Base-by-base conservation (phyloP, 2,113 vertebrate species). In the Coptodon rendalli region DNA sequence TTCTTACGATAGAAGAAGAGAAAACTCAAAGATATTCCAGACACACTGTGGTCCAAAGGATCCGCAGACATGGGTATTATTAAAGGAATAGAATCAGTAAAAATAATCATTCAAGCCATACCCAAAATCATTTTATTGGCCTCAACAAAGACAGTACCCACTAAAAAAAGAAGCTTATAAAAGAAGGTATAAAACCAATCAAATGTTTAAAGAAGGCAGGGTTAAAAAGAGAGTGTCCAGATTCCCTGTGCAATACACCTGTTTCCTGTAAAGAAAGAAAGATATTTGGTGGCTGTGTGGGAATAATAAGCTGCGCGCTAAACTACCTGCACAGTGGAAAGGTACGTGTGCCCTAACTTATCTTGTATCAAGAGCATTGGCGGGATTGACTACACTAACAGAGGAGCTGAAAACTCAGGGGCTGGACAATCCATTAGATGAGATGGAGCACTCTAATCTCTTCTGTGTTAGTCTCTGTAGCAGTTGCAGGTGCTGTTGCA, bases 71-170 rank as follows among this genome's bases (percentile, higher is more conserved):
- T 29, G 29, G 29, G 29, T 29, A 29, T 29, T 29, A 29, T 29
- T 29, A 29, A 29, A 29, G 29, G 29, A 29, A 29, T 29, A 29
- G 29, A 59, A 59, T 8, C 57, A 59, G 27, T 31, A 31, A 31
- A 59, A 59, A 59, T 16, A 31, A 0, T 9, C 5, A 59, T 59
- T 59, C 8, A 59, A 59, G 14, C 27, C 27, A 59, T 59, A 6
- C 27, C 0, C 0, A 14, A 59, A 59, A 59, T 14, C 8, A 59
- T 59, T 59, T 59, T 59, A 59, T 59, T 59, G 57, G 57, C 57
- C 27, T 59, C 57, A 59, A 5, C 57, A 59, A 59, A 59, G 57
- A 59, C 57, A 31, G 57, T 59, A 59, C 14, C 27, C 14, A 59
- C 8, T 17, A 59, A 31, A 59, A 59, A 31, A 6, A 17, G 27